Evolutionary conservation across 2,888 invertebrate genomes (phyloP), one percentile per base, ranked within the genome.

Genomic region (Clanis bilineata): DNA sequence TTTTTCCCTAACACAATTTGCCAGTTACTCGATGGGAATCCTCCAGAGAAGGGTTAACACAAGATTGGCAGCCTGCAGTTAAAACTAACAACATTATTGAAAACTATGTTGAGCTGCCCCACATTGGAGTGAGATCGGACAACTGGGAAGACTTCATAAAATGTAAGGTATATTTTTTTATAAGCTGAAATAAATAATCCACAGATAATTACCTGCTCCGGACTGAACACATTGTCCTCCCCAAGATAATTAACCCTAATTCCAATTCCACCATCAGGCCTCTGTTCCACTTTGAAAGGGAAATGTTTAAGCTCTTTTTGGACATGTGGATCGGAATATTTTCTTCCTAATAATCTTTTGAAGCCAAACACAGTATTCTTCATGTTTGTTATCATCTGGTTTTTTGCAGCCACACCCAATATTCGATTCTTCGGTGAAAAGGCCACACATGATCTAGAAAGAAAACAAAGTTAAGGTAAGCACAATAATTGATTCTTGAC

Each of bases 351-450:
- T 58, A 99, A 93, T 76, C 97, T 94, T 90, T 99, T 99, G 87
- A 99, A 97, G 64, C 97, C 96, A 90, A 95, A 96, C 62, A 99
- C 95, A 65, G 99, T 99, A 85, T 99, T 99, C 88, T 97, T 98
- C 95, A 98, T 96, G 85, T 99, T 99, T 74, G 98, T 98, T 59
- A 98, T 96, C 93, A 97, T 96, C 87, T 99, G 98, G 83, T 98
- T 98, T 86, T 98, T 98, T 62, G 99, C 99, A 47, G 98, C 97
- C 41, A 98, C 98, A 61, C 99, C 99, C 84, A 99, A 94, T 77
- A 97, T 96, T 73, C 99, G 95, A 82, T 96, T 97, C 84, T 97
- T 98, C 66, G 96, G 95, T 77, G 97, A 97, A 92, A 99, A 98
- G 22, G 99, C 98, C 59, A 99, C 97, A 92, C 95, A 99, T 92